Evolutionary conservation across 2,888 invertebrate genomes (phyloP).

Genomic region (Sabatieria punctata): DNA sequence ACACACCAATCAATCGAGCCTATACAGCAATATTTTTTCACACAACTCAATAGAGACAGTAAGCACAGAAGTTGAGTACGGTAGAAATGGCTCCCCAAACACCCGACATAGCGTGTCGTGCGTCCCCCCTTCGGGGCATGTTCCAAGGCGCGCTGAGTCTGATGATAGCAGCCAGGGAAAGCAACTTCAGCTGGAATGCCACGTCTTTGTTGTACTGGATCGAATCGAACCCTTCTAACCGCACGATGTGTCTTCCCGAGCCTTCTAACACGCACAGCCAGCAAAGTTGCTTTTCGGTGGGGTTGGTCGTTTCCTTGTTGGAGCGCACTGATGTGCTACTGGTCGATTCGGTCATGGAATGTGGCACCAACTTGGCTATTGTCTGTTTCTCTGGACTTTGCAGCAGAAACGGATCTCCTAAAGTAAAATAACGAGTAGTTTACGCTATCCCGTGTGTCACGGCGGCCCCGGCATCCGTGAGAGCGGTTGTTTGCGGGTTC

Average conservation of each 20-base stretch:
- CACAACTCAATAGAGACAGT: slow-evolving; percentile 4
- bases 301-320: neutral
- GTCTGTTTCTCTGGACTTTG: slow-evolving; percentile 4
- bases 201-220: slow-evolving; percentile 11
- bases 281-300: neutral
- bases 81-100: neutral
- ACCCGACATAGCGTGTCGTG: neutral
- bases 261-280: slow-evolving; percentile 10
- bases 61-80: slow-evolving; percentile 8
- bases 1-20: too few species aligned
- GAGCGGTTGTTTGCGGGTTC: too few species aligned
- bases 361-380: slow-evolving; percentile 7
- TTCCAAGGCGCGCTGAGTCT: slow-evolving; percentile 6
- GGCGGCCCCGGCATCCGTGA: too few species aligned
- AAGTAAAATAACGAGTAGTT: too few species aligned
- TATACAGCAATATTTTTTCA: neutral
- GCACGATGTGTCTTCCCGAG: slow-evolving; percentile 8
- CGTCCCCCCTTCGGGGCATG: slow-evolving; percentile 6
- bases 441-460: too few species aligned
- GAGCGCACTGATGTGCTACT: neutral
- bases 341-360: neutral
- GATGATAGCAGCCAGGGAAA: slow-evolving; percentile 6
- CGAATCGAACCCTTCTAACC: slow-evolving; percentile 7
- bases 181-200: slow-evolving; percentile 10
- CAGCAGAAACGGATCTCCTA: slow-evolving; percentile 9